phyloP scores from a whole-genome alignment of 2,888 invertebrate genomes.

The Lasioglossum lativentre region DNA sequence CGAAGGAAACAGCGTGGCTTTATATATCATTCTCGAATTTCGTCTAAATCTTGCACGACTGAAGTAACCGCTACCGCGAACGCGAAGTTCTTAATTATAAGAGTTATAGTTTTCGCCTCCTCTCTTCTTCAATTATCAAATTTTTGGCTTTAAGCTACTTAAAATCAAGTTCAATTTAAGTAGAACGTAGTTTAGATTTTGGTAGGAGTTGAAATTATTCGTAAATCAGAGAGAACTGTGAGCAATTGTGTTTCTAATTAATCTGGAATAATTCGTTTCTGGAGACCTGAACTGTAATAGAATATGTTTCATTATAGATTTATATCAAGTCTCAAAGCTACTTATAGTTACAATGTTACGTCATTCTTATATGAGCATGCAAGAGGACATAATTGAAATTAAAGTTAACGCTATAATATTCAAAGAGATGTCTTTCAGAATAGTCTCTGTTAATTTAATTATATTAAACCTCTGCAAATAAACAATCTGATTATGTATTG shows the following conservation, averaged over 20 bases:
- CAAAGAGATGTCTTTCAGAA: too few relatives aligned
- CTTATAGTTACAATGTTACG: neutral
- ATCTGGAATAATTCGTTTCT: neutral
- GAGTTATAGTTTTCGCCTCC: constrained; percentile 27
- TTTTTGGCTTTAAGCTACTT: constrained; percentile 24
- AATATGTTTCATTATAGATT: neutral
- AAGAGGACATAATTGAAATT: too few relatives aligned
- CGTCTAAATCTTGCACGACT: constrained; percentile 40
- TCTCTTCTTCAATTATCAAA: constrained; percentile 43
- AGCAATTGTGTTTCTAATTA: too few relatives aligned
- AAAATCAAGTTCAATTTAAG: neutral
- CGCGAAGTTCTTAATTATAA: constrained; percentile 59
- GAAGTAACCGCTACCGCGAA: constrained; percentile 27
- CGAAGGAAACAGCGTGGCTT: constrained; percentile 28
- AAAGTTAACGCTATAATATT: too few relatives aligned
- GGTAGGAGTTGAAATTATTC: neutral
- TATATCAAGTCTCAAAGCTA: neutral
- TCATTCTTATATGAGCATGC: neutral
- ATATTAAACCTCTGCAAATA: too few relatives aligned
- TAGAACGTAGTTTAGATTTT: neutral
- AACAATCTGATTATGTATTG: too few relatives aligned
- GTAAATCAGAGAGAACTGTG: neutral
- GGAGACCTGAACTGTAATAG: neutral
- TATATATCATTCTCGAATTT: constrained; percentile 24
- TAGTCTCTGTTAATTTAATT: too few relatives aligned